These are phyloP conservation scores for Emmelina monodactyla DNA, from an alignment of 2,888 invertebrate genomes.

Conservation along the genomic window DNA sequence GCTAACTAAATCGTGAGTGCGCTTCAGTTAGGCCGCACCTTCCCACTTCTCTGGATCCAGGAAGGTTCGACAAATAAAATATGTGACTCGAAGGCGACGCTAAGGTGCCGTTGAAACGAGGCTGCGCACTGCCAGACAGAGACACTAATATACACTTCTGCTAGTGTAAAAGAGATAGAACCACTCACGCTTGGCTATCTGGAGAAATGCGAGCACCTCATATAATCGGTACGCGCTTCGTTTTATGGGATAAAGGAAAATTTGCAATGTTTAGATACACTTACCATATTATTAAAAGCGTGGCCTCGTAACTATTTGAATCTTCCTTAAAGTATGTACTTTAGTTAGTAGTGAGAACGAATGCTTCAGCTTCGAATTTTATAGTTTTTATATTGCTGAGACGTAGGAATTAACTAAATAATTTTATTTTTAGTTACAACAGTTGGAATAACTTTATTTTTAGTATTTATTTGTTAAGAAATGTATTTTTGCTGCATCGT, in stretches of 20 bases:
- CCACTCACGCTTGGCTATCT: conserved; percentile 47
- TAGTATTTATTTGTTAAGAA: too few species aligned
- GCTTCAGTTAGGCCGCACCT: too few species aligned
- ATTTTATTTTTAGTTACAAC: too few species aligned
- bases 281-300: conserved; percentile 23
- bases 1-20: too few species aligned
- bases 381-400: too few species aligned
- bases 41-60: conserved; percentile 55
- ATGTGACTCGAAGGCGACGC: conserved; percentile 64
- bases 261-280: conserved; percentile 41
- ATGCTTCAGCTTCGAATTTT: too few species aligned
- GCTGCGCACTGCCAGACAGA: conserved; percentile 42
- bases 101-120: conserved; percentile 58
- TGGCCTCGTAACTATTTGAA: too few species aligned
- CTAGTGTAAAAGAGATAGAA: conserved; percentile 28
- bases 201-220: conserved; percentile 65
- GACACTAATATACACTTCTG: conserved; percentile 20
- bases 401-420: too few species aligned
- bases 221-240: conserved; percentile 65
- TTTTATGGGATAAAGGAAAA: conserved; percentile 55
- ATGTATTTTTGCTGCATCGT: too few species aligned
- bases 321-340: too few species aligned
- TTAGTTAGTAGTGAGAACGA: too few species aligned
- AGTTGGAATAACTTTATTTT: too few species aligned
- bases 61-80: conserved; percentile 65